phyloP scores from a whole-genome alignment of 2,888 invertebrate genomes.

The Smittia aterrima region DNA sequence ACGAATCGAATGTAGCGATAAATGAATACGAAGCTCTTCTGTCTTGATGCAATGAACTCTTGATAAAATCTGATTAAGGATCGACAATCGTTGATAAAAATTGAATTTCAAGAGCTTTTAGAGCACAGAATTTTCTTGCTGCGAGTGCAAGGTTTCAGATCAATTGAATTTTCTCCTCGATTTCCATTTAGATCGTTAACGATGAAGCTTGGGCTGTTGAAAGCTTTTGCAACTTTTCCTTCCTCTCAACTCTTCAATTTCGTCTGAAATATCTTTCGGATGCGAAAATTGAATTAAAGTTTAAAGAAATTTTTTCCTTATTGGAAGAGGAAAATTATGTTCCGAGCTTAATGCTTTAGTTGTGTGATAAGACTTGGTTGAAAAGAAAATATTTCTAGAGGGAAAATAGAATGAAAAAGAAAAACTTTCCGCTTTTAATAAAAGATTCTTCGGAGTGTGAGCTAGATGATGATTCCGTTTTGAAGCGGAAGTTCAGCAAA shows the following conservation, averaged over 20 bases:
- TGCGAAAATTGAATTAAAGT: conserved; percentile 28
- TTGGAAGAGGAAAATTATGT: conserved; percentile 20
- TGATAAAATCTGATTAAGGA: conserved; percentile 9
- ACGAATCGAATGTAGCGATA: neutral
- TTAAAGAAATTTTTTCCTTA: neutral
- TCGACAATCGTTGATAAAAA: conserved; percentile 5
- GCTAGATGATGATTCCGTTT: neutral
- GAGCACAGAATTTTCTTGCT: conserved; percentile 5
- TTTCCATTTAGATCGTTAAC: conserved; percentile 9
- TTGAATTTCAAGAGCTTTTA: conserved; percentile 4
- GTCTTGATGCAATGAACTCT: conserved; percentile 1
- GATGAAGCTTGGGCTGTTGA: neutral
- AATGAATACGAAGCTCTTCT: neutral
- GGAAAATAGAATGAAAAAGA: neutral
- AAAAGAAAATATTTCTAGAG: neutral
- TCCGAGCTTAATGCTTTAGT: neutral
- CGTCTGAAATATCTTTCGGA: neutral
- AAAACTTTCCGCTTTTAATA: neutral
- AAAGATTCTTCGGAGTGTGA: neutral
- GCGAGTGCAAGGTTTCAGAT: neutral
- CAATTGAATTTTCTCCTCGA: neutral
- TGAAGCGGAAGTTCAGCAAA: neutral
- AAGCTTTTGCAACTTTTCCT: neutral
- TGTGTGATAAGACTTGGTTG: neutral
- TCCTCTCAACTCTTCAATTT: too few species aligned